Conservation (phyloP, 2,888 invertebrate genomes). For the Ochropacha duplaris region DNA sequence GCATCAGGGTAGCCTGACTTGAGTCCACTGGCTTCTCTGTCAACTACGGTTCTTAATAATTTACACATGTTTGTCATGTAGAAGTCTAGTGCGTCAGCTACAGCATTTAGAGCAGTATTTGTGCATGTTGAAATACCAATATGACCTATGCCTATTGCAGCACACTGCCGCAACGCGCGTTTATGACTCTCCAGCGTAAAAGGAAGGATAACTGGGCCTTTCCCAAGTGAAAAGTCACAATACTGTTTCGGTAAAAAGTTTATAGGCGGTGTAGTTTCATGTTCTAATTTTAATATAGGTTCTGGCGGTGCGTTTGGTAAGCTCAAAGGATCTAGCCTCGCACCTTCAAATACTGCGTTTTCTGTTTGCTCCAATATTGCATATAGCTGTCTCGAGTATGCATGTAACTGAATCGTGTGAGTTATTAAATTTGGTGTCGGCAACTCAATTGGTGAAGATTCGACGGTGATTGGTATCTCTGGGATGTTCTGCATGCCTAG, state of each 20-base stretch:
- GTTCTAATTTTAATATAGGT: constrained; percentile 59
- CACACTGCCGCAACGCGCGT: constrained; percentile 69
- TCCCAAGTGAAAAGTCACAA: constrained; percentile 73
- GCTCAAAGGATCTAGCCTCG: constrained; percentile 55
- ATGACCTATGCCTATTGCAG: constrained; percentile 73
- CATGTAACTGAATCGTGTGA: constrained; percentile 72
- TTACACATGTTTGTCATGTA: constrained; percentile 75
- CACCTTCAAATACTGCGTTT: constrained; percentile 60
- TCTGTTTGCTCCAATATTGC: constrained; percentile 67
- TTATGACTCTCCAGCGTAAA: constrained; percentile 76
- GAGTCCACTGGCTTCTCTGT: constrained; percentile 67
- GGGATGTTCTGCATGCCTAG: constrained; percentile 79
- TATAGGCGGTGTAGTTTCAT: constrained; percentile 59
- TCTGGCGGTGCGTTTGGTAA: constrained; percentile 63
- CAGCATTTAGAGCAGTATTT: constrained; percentile 61
- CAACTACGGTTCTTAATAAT: constrained; percentile 64
- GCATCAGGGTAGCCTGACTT: constrained; percentile 73
- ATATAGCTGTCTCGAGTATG: constrained; percentile 59
- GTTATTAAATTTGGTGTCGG: constrained; percentile 73
- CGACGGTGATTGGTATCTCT: constrained; percentile 73
- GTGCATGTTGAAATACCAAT: constrained; percentile 67
- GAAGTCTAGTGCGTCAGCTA: constrained; percentile 67
- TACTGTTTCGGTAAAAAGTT: constrained; percentile 70
- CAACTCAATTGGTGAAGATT: constrained; percentile 72
- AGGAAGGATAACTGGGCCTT: constrained; percentile 65